These are phyloP conservation scores for Timandra comae DNA, from an alignment of 2,888 invertebrate species.

Conservation along the genomic window DNA sequence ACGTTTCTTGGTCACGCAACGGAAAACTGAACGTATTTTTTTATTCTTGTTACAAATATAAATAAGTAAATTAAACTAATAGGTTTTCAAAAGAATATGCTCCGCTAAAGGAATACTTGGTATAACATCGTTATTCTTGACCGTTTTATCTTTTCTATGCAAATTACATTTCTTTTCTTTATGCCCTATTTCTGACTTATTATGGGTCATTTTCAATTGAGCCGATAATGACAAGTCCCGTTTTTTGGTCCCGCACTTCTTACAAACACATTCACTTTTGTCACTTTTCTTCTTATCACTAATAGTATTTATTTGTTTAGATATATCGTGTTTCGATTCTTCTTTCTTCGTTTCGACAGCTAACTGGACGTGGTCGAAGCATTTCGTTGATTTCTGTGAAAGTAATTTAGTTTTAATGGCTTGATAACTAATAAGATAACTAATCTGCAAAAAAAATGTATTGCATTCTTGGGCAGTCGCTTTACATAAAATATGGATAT, in stretches of 20 bases:
- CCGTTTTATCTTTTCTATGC: slow-evolving; percentile 51
- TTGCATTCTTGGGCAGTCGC: no score
- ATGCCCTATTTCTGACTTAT: slow-evolving; percentile 62
- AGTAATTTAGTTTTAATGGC: no score
- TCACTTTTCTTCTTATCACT: slow-evolving; percentile 32
- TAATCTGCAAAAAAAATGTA: no score
- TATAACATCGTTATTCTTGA: slow-evolving; percentile 43
- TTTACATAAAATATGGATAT: no score
- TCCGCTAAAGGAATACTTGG: slow-evolving; percentile 51
- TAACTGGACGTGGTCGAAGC: slow-evolving; percentile 62
- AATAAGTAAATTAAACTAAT: slow-evolving; percentile 29
- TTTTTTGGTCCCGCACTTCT: slow-evolving; percentile 57
- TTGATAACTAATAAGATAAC: no score
- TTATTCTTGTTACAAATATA: not conserved
- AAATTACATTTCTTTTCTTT: slow-evolving; percentile 59
- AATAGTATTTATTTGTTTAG: slow-evolving; percentile 20
- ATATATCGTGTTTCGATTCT: slow-evolving; percentile 17
- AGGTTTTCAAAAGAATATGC: slow-evolving; percentile 63
- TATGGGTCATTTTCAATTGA: slow-evolving; percentile 64
- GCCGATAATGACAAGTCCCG: slow-evolving; percentile 51
- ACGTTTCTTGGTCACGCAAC: no score
- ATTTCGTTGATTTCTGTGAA: slow-evolving; percentile 62
- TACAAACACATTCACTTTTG: slow-evolving; percentile 33
- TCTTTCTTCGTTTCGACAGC: slow-evolving; percentile 26
- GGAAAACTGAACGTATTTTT: no score